These are phyloP conservation scores for Tholera decimalis DNA, from an alignment of 2,888 invertebrate species.

Conservation along the genomic window DNA sequence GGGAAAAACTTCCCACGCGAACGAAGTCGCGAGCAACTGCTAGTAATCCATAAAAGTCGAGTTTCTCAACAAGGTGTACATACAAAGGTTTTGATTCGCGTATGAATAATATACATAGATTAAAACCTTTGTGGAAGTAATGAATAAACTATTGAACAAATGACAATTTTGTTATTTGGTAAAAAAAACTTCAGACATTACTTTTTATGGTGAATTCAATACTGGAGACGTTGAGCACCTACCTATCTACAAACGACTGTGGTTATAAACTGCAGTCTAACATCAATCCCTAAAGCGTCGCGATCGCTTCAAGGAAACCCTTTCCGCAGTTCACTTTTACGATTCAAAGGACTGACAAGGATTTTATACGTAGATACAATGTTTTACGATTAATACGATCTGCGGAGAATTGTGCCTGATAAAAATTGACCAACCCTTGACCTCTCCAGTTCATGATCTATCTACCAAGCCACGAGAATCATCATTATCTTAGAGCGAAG, in stretches of 20 bases:
- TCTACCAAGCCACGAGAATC: not conserved
- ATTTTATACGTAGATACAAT: conserved; percentile 25
- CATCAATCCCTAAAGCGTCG: conserved; percentile 21
- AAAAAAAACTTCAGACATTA: not conserved
- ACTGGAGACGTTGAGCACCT: not conserved
- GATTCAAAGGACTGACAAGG: conserved; percentile 36
- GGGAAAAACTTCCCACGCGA: too few species aligned
- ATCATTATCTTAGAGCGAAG: not conserved
- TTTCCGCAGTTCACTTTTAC: conserved; percentile 33
- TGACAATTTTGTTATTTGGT: not conserved
- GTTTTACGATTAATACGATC: conserved; percentile 26
- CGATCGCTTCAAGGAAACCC: conserved; percentile 13
- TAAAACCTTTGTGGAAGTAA: too few species aligned
- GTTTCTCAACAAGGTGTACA: too few species aligned
- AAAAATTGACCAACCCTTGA: not conserved
- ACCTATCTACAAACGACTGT: conserved; percentile 23
- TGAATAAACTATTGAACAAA: not conserved
- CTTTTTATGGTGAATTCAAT: not conserved
- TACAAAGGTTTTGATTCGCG: too few species aligned
- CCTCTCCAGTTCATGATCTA: not conserved
- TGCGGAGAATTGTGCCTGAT: not conserved
- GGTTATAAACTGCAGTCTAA: conserved; percentile 25
- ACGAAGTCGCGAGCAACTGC: too few species aligned
- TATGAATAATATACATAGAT: too few species aligned
- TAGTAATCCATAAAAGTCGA: too few species aligned